Evolutionary conservation across 2,113 vertebrate genomes (phyloP), one percentile per base, ranked within the genome.

Genomic region (Varanus komodoensis): DNA sequence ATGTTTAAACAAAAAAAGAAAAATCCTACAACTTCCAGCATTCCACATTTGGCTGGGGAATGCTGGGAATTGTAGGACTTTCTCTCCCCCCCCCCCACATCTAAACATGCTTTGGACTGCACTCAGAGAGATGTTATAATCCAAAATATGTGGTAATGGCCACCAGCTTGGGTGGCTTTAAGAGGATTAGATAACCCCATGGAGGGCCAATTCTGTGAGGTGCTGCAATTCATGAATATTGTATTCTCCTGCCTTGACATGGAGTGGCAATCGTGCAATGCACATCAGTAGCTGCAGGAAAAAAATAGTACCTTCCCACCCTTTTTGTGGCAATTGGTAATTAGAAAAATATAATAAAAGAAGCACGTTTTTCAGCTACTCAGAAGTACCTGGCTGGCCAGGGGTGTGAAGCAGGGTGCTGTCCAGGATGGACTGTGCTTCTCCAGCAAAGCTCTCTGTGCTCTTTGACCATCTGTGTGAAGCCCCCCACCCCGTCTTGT

Each of bases 281-380:
- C 6, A 7, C 8, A 4, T 9, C 27, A 0, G 5, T 8, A 21
- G 27, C 29, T n/a, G 8, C 1, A 52, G 1, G 32, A 25, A n/a
- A 48, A 1, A 21, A 1, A 52, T 19, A 23, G 25, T 67, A 12
- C 4, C 17, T 6, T 77, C 0, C 4, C 4, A 12, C 3, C 15
- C 84, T n/a, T 19, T 21, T 48, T 11, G 17, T 57, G 21, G 61
- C 61, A 44, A 44, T 44, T 44, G 38, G 38, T 1, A 44, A 44
- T 44, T 44, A 44, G 38, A 44, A 44, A 44, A 44, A 44, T 61
- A 14, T 61, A 3, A 3, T 11, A 15, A 11, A 64, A 64, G 17
- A 21, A 64, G 21, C 61, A 64, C 0, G 21, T 64, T 64, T 34
- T 12, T 15, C 29, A 19, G 8, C 34, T 21, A 9, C 29, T 61